Percentiles rank a stretch among this genome's conserved stretches.
These are phyloP conservation scores for Chalcosyrphus nemorum DNA, from an alignment of 2,888 invertebrate genomes.

Conservation along the genomic window DNA sequence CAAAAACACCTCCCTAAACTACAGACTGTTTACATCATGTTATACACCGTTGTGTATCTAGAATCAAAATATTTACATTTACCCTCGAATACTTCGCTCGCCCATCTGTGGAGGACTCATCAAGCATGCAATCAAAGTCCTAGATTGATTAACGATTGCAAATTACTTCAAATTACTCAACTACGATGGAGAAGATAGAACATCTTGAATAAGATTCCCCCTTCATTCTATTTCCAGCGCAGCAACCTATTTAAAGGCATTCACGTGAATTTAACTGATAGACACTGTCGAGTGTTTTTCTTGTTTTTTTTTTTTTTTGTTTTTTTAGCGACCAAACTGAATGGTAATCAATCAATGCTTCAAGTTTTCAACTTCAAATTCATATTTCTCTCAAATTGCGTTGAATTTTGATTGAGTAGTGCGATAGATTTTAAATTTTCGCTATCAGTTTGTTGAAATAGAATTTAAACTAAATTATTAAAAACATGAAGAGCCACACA, in stretches of 20 bases:
- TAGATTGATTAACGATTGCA: slow-evolving; percentile 48
- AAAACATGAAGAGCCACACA: no score
- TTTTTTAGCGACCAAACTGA: slow-evolving; percentile 20
- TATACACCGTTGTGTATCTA: no score
- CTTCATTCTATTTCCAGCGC: slow-evolving; percentile 30
- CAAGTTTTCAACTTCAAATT: slow-evolving; percentile 28
- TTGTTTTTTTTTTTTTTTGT: no score
- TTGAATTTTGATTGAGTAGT: slow-evolving; percentile 49
- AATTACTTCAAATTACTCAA: slow-evolving; percentile 34
- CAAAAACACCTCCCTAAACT: no score
- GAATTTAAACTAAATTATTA: not conserved
- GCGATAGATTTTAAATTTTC: not conserved
- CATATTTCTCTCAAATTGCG: slow-evolving; percentile 32
- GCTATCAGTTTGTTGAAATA: not conserved
- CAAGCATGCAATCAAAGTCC: slow-evolving; percentile 18
- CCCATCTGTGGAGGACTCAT: not conserved
- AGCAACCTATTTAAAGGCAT: not conserved
- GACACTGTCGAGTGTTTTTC: not conserved
- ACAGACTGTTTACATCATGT: no score
- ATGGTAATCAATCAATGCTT: slow-evolving; percentile 51
- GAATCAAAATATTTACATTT: no score
- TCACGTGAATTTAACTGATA: slow-evolving; percentile 29
- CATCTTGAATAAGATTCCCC: not conserved
- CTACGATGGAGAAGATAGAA: not conserved
- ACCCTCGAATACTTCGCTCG: not conserved